Percentiles rank a stretch among this genome's conserved stretches.
phyloP scores from a whole-genome alignment of 2,888 invertebrate species.

The Agonopterix subpropinquella region DNA sequence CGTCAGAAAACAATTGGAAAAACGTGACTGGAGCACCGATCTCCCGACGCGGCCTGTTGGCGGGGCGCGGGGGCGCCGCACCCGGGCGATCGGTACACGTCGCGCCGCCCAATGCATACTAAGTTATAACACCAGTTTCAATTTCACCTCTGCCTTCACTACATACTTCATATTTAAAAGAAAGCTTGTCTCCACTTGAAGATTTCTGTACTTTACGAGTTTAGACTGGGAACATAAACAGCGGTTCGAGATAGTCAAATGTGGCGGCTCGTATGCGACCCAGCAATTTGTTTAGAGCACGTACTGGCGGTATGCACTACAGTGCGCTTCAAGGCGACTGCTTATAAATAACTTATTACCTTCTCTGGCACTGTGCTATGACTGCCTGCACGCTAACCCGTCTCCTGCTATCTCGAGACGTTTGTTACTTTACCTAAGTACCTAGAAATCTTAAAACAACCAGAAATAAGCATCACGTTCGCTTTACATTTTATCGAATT shows the following conservation, averaged over 20 bases:
- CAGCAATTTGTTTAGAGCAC: slow-evolving; percentile 16
- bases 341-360: slow-evolving; percentile 58
- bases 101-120: slow-evolving; percentile 70
- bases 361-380: slow-evolving; percentile 23
- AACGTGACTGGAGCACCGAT: slow-evolving; percentile 62
- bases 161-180: slow-evolving; percentile 40
- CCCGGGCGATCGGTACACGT: slow-evolving; percentile 54
- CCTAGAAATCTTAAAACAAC: too few relatives aligned
- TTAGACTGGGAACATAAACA: slow-evolving; percentile 1
- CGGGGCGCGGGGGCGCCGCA: slow-evolving; percentile 12
- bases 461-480: background rate
- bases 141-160: slow-evolving; percentile 53
- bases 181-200: slow-evolving; percentile 3
- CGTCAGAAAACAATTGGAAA: slow-evolving; percentile 73
- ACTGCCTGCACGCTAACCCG: slow-evolving; percentile 25
- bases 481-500: too few relatives aligned
- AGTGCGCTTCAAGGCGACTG: slow-evolving; percentile 28
- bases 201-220: background rate
- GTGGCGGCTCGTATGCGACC: slow-evolving; percentile 5
- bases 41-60: slow-evolving; percentile 25
- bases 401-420: slow-evolving; percentile 20
- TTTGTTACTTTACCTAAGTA: slow-evolving; percentile 5
- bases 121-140: slow-evolving; percentile 67
- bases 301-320: slow-evolving; percentile 18
- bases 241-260: slow-evolving; percentile 1